Evolutionary conservation across 2,113 vertebrate species (phyloP).

Genomic region (Alethe castanea): DNA sequence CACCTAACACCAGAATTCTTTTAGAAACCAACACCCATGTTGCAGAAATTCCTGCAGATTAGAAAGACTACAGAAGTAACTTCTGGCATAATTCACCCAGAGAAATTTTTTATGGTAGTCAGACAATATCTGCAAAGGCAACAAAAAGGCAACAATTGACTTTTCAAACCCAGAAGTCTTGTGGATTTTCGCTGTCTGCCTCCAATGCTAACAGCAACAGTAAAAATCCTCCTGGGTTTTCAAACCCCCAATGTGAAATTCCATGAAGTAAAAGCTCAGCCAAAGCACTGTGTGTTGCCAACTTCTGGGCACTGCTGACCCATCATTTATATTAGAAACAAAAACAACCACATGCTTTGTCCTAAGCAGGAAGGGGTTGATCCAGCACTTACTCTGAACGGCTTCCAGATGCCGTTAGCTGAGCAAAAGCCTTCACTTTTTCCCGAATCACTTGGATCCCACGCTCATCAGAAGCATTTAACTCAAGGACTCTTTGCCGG

Average conservation of each 20-base stretch:
- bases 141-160: not conserved
- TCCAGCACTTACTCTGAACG: slow-evolving; percentile 86
- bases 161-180: not conserved
- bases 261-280: not conserved
- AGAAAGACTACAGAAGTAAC: not conserved
- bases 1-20: not conserved
- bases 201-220: not conserved
- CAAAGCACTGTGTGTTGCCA: not conserved
- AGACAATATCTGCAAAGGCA: not conserved
- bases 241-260: not conserved
- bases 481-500: slow-evolving; percentile 90
- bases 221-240: not conserved
- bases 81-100: not conserved
- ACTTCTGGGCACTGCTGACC: not conserved
- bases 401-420: slow-evolving; percentile 88
- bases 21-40: not conserved
- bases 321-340: not conserved
- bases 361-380: not conserved
- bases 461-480: slow-evolving; percentile 96
- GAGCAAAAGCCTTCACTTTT: slow-evolving; percentile 95
- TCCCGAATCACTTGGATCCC: slow-evolving; percentile 96
- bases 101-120: not conserved
- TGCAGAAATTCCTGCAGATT: not conserved
- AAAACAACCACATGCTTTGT: not conserved
- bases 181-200: not conserved